phyloP scores from a whole-genome alignment of 2,797 vertebrate species.

The Tenualosa ilisha region DNA sequence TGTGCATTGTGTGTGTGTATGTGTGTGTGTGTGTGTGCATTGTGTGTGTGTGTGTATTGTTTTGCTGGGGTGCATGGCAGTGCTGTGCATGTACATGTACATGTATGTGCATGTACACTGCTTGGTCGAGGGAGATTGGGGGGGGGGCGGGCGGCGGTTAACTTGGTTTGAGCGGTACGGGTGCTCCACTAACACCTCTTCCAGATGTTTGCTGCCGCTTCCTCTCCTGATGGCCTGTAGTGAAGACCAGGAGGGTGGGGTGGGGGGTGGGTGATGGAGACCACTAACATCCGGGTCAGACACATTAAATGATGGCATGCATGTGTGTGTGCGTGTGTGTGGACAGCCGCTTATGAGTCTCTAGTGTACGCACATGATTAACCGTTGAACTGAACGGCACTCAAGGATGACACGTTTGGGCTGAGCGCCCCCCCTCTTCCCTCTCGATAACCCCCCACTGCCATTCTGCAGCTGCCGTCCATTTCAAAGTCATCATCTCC shows the following conservation, averaged over 20 bases:
- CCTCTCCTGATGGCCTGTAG: slow-evolving; percentile 29
- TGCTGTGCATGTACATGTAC: too few relatives aligned
- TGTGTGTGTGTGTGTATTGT: background rate
- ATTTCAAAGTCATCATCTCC: background rate
- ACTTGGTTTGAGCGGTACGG: background rate
- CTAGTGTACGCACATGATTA: slow-evolving; percentile 53
- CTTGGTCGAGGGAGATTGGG: background rate
- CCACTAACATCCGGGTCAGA: slow-evolving; percentile 3
- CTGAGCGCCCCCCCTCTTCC: background rate
- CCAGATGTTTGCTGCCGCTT: slow-evolving; percentile 42
- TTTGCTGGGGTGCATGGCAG: too few relatives aligned
- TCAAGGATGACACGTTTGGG: slow-evolving; percentile 29
- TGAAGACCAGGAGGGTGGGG: slow-evolving; percentile 16
- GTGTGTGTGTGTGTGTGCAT: background rate
- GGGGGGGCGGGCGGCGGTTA: too few relatives aligned
- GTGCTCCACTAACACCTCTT: slow-evolving; percentile 22
- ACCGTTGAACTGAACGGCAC: slow-evolving; percentile 34
- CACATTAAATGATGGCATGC: too few relatives aligned
- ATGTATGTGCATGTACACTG: background rate
- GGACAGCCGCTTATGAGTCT: slow-evolving; percentile 20
- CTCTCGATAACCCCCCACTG: background rate
- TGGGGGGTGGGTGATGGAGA: background rate
- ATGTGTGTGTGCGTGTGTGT: background rate
- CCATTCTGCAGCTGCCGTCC: background rate
- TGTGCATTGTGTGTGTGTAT: background rate